Evolutionary conservation across 2,113 vertebrate species (phyloP).

Genomic region (Epinephelus fuscoguttatus): DNA sequence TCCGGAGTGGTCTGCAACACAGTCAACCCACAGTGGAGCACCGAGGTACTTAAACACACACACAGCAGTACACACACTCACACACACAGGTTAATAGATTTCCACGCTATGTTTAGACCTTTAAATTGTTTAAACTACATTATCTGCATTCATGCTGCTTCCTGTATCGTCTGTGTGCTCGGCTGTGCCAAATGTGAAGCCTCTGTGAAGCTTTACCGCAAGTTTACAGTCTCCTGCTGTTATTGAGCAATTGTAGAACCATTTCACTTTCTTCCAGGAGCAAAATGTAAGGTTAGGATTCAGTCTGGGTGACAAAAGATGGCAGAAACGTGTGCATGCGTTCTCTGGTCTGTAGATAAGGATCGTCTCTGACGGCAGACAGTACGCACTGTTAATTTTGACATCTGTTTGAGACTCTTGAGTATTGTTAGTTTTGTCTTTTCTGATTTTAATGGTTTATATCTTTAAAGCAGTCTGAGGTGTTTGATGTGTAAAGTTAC

Average conservation of each 20-base stretch:
- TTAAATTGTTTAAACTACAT: background rate
- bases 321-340: no score
- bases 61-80: background rate
- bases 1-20: slow-evolving; percentile 95
- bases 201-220: background rate
- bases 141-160: background rate
- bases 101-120: slow-evolving; percentile 13
- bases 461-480: background rate
- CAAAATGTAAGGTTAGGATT: background rate
- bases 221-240: background rate
- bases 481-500: background rate
- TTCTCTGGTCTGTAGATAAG: background rate
- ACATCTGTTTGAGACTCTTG: no score
- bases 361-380: background rate
- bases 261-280: background rate
- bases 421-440: background rate
- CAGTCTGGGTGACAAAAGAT: no score
- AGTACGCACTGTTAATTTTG: no score
- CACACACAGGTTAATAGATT: background rate
- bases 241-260: background rate
- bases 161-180: background rate
- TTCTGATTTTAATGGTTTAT: background rate
- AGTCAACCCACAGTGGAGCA: slow-evolving; percentile 94
- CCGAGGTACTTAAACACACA: slow-evolving; percentile 86
- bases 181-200: background rate